Percentiles rank a stretch among this genome's conserved stretches.
These are phyloP conservation scores for Leptinotarsa juncta DNA, from an alignment of 2,888 invertebrate species.

Conservation along the genomic window DNA sequence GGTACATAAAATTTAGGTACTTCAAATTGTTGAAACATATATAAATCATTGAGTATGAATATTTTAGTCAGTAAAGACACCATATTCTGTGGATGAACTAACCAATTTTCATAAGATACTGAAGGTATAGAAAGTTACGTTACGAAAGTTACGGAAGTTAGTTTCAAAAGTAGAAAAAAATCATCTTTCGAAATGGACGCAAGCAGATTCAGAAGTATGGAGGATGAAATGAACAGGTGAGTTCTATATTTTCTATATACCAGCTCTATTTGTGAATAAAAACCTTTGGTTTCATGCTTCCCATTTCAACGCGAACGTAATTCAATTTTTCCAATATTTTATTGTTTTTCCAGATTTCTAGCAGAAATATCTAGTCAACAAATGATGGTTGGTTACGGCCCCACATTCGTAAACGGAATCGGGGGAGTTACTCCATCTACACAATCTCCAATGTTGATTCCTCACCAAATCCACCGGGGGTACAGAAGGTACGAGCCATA, in stretches of 20 bases:
- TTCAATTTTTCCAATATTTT: no score
- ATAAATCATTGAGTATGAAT: no score
- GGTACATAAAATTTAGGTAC: no score
- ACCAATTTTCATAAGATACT: no score
- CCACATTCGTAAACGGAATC: slow-evolving; percentile 63
- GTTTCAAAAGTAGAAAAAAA: no score
- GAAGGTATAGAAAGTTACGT: no score
- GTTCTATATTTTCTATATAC: slow-evolving; percentile 29
- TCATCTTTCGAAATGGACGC: slow-evolving; percentile 37
- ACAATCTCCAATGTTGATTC: slow-evolving; percentile 76
- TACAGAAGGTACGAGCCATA: slow-evolving; percentile 62
- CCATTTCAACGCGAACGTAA: background rate
- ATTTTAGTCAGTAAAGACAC: no score
- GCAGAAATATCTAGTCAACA: slow-evolving; percentile 84
- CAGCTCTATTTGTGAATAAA: no score
- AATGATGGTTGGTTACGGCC: slow-evolving; percentile 76
- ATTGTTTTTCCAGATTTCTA: slow-evolving; percentile 74
- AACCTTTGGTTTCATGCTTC: no score
- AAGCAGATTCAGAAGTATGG: slow-evolving; percentile 80
- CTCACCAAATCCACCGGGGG: slow-evolving; percentile 71
- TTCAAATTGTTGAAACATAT: no score
- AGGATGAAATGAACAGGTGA: slow-evolving; percentile 91
- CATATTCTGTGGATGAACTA: no score
- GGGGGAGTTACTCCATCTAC: slow-evolving; percentile 77
- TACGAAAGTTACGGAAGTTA: no score